Evolutionary conservation across 2,797 vertebrate genomes (phyloP), one percentile per base, ranked within the genome.

Genomic region (Leptodactylus fallax): DNA sequence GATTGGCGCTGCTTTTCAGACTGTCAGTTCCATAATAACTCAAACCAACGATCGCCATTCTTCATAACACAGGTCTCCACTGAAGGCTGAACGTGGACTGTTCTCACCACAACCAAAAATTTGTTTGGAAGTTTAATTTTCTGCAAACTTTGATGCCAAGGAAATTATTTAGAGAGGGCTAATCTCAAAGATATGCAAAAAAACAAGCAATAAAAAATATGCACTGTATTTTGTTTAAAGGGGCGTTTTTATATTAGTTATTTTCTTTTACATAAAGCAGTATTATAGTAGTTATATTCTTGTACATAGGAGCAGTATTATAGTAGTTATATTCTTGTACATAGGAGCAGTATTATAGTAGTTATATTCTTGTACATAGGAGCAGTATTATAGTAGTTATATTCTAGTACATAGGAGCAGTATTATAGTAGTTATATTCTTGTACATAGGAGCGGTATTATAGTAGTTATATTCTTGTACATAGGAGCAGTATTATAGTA

Each of bases 11-110:
- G 13, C 49, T 47, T 80, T 63, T 80, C 27, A 80, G 27, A 63
- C 79, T 80, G 56, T 63, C 79, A 80, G 9, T 47, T 45, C 17
- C 36, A 80, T 47, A 80, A 80, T 61, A 61, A 80, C 58, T 61
- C 79, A 61, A 61, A 61, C 56, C 58, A 80, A 80, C 19, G 10
- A 61, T 47, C 17, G 55, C 56, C 58, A 61, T 80, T 61, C 56
- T 63, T 63, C 19, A 63, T 80, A 47, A 8, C 25, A 6, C 12
- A 5, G 27, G 11, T 19, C 79, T n/a, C 10, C 3, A 47, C 27
- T 77, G 74, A 53, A n/a, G 45, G 56, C 17, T 47, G 58, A 61
- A 47, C 12, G 58, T 0, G 58, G 11, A 47, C 10, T 2, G 8
- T 12, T 21, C 8, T 19, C 55, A 7, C 16, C 4, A 61, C 16